These are phyloP conservation scores for Proteles cristata DNA, from an alignment of 2,113 vertebrate genomes.

Conservation along the genomic window DNA sequence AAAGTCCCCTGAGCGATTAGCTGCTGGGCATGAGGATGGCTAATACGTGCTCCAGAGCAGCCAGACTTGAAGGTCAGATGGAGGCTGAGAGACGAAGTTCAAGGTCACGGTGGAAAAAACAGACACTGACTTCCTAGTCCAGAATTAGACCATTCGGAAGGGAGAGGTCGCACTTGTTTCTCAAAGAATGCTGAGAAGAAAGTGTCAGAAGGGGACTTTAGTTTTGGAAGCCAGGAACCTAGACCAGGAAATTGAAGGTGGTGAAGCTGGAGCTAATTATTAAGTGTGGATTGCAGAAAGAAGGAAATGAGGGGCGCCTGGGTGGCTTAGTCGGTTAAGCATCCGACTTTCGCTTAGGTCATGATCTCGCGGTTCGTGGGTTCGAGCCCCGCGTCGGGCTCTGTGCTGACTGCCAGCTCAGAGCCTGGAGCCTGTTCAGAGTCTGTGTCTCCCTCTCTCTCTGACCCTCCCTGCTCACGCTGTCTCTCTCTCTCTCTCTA, in stretches of 20 bases:
- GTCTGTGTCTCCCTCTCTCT: no score
- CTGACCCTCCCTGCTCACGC: no score
- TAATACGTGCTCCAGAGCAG: neutral
- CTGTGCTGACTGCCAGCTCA: no score
- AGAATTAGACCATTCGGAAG: neutral
- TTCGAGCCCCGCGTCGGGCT: no score
- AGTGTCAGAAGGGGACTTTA: neutral
- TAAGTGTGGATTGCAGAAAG: neutral
- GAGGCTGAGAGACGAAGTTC: neutral
- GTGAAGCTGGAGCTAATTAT: neutral
- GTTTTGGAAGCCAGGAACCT: neutral
- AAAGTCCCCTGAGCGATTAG: conserved; percentile 11
- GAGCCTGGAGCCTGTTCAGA: no score
- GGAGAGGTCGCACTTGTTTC: neutral
- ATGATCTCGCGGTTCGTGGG: no score
- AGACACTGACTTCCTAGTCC: neutral
- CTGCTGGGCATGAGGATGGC: neutral
- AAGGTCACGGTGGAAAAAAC: neutral
- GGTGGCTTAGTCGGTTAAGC: no score
- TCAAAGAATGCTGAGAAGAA: neutral
- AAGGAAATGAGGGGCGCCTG: neutral
- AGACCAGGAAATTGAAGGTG: neutral
- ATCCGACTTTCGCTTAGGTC: no score
- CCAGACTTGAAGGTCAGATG: conserved; percentile 36
- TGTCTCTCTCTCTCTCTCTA: no score